Evolutionary conservation across 1,140 invertebrate species (phyloP).

Genomic region (Anoplophora glabripennis): DNA sequence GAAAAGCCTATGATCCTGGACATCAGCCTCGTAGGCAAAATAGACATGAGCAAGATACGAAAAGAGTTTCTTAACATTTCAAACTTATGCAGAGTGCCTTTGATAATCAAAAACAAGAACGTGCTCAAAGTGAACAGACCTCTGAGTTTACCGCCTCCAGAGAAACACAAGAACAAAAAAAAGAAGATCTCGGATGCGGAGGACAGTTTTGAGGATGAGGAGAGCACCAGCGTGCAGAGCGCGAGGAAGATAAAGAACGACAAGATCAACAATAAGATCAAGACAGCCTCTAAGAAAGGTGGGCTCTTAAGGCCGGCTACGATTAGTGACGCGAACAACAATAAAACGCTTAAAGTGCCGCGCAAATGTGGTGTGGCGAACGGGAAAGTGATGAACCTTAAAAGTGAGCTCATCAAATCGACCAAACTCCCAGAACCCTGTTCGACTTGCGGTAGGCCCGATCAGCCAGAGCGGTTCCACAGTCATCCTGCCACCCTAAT

Average conservation of each 20-base stretch:
- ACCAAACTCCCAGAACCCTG: constrained; percentile 54
- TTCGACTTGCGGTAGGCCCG: constrained; percentile 55
- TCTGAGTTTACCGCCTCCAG: constrained; percentile 27
- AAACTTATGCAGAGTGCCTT: constrained; percentile 41
- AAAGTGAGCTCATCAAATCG: constrained; percentile 25
- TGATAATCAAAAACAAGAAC: constrained; percentile 26
- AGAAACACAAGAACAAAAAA: constrained; percentile 17
- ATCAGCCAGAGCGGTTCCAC: constrained; percentile 59
- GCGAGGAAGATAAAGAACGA: constrained; percentile 19
- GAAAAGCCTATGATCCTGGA: constrained; percentile 58
- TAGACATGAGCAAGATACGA: constrained; percentile 61
- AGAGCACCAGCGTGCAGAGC: constrained; percentile 29
- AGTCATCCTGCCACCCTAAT: constrained; percentile 54
- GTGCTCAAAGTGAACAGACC: constrained; percentile 21
- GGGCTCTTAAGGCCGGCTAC: not conserved
- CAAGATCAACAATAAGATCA: constrained; percentile 20
- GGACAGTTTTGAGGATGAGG: constrained; percentile 35
- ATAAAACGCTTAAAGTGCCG: constrained; percentile 30
- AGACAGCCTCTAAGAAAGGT: constrained; percentile 3
- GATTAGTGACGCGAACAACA: constrained; percentile 36
- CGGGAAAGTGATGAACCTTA: constrained; percentile 11
- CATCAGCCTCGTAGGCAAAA: constrained; percentile 52
- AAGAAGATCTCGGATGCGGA: constrained; percentile 20
- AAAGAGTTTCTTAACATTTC: constrained; percentile 55
- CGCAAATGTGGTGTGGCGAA: constrained; percentile 14